Evolutionary conservation across 2,797 vertebrate genomes (phyloP).

Genomic region (Sparidentex hasta): DNA sequence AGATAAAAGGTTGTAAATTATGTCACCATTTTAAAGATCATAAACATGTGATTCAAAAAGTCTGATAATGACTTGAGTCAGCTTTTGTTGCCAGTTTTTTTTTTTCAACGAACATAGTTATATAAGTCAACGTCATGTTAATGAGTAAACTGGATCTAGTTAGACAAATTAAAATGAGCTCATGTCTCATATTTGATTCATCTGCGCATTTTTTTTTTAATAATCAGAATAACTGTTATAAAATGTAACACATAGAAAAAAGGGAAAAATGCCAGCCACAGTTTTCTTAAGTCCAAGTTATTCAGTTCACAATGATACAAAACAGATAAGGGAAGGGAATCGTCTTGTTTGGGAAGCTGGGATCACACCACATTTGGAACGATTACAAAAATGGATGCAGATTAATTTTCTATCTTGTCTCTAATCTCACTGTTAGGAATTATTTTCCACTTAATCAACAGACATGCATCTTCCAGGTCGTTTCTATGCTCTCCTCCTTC

Average conservation of each 20-base stretch:
- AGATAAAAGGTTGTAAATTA: conserved; percentile 71
- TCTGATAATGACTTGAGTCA: conserved; percentile 15
- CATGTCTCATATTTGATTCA: neutral
- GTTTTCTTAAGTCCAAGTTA: neutral
- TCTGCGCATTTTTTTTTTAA: neutral
- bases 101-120: conserved; percentile 1
- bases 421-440: no score
- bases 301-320: neutral
- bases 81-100: neutral
- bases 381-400: neutral
- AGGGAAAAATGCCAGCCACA: no score
- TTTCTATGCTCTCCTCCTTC: neutral
- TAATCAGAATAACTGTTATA: neutral
- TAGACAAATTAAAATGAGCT: conserved; percentile 8
- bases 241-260: neutral
- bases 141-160: conserved; percentile 15
- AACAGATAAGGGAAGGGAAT: neutral
- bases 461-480: neutral
- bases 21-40: conserved; percentile 24
- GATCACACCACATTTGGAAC: neutral
- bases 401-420: neutral
- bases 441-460: no score
- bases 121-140: conserved; percentile 43
- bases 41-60: conserved; percentile 34
- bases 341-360: neutral